Evolutionary conservation across 1,140 invertebrate species (phyloP), one percentile per base, ranked within the genome.

Genomic region (Drosophila guanche): DNA sequence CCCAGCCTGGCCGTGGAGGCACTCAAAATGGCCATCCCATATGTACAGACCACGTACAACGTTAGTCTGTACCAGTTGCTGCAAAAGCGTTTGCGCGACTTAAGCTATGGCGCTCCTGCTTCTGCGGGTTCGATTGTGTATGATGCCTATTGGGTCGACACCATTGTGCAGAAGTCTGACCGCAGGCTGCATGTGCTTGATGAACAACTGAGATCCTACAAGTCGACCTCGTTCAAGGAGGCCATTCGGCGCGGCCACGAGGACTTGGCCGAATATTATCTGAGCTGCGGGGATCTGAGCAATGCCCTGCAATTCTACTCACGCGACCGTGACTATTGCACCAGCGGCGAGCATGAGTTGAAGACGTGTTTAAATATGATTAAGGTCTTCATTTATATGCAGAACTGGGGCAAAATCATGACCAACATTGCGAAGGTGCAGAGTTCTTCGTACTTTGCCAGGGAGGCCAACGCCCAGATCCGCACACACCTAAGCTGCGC

Each of bases 291-390:
- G 16, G 98, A 99, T 92, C 92, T 99, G 1, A 96, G 95, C 29
- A 99, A 99, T 93, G 99, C 99, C 14, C 91, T 99, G 0, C 99
- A 99, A 92, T 99, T 98, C 92, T 99, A 99, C 91, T 98, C 97
- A 4, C 93, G 98, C 89, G 98, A 98, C 20, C 93, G 99, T 73
- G 98, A 99, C 92, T 99, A 99, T 92, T 99, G 98, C 91, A 99
- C 98, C 33, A 98, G 97, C 92, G 97, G 97, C 27, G 99, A 98
- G 92, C 98, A 99, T 93, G 96, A 99, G 40, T 96, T 99, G 5
- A 98, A 99, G 92, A 99, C 99, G 97, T 99, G 98, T 92, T 93
- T 99, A 48, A 99, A 99, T 94, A 98, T 99, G 41, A 98, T 99
- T 65, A 99, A 99, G 94, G 98, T 99, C 16, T 96, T 95, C 8